These are phyloP conservation scores for Mastomys natalensis DNA, from an alignment of 2,113 vertebrate species.

Conservation along the genomic window DNA sequence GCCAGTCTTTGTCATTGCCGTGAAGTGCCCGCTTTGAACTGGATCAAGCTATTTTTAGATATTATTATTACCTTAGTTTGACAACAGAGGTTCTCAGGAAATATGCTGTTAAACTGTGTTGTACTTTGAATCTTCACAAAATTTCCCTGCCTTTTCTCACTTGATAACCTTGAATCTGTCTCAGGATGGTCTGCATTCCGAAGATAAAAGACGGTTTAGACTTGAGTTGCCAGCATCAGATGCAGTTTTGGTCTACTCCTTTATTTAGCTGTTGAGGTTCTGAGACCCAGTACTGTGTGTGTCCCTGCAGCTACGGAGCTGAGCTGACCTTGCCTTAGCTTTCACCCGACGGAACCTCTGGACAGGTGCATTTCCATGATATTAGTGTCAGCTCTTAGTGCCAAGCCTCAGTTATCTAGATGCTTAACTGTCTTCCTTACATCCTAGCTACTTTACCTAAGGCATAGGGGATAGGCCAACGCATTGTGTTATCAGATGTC, in stretches of 20 bases:
- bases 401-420: neutral
- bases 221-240: neutral
- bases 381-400: neutral
- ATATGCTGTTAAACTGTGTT: neutral
- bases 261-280: neutral
- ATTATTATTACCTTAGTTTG: slow-evolving; percentile 7
- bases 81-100: neutral
- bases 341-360: neutral
- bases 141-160: neutral
- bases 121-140: neutral
- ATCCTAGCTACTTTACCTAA: neutral
- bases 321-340: neutral
- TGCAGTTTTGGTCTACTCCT: neutral
- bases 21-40: neutral
- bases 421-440: neutral
- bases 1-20: neutral
- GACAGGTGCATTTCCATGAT: neutral
- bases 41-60: neutral
- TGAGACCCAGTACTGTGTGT: neutral
- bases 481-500: neutral
- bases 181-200: neutral
- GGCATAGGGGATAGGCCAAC: neutral
- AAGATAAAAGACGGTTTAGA: neutral
- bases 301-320: neutral
- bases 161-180: neutral